phyloP scores from a whole-genome alignment of 23 tunicate species.

The Ascidia mentula region DNA sequence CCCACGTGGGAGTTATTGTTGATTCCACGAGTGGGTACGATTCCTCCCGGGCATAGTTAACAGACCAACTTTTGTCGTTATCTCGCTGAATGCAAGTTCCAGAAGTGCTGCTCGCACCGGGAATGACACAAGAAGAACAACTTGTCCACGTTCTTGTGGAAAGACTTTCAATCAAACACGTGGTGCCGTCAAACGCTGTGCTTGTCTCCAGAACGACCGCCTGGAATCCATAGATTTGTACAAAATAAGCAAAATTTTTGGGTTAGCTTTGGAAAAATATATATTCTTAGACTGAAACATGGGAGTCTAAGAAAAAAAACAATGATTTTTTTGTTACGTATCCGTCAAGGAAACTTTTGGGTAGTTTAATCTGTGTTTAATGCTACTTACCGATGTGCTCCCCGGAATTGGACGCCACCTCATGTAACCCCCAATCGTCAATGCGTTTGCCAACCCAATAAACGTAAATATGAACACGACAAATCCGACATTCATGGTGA shows the following conservation, averaged over 20 bases:
- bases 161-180: too few species aligned
- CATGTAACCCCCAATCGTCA: neutral
- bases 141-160: neutral
- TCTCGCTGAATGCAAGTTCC: neutral
- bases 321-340: too few species aligned
- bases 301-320: too few species aligned
- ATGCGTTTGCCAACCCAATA: neutral
- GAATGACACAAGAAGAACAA: neutral
- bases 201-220: neutral
- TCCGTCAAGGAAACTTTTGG: too few species aligned
- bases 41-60: neutral
- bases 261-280: too few species aligned
- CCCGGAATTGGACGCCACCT: slow-evolving; percentile 5
- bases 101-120: neutral
- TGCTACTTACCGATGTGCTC: neutral
- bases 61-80: neutral
- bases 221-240: too few species aligned
- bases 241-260: too few species aligned
- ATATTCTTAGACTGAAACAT: too few species aligned
- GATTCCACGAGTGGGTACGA: neutral
- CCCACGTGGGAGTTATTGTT: neutral
- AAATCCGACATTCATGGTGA: too few species aligned
- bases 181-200: neutral
- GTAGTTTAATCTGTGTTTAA: too few species aligned
- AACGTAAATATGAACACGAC: neutral